Base-by-base conservation (phyloP, 2,797 vertebrate genomes). In the Salmo trutta region DNA sequence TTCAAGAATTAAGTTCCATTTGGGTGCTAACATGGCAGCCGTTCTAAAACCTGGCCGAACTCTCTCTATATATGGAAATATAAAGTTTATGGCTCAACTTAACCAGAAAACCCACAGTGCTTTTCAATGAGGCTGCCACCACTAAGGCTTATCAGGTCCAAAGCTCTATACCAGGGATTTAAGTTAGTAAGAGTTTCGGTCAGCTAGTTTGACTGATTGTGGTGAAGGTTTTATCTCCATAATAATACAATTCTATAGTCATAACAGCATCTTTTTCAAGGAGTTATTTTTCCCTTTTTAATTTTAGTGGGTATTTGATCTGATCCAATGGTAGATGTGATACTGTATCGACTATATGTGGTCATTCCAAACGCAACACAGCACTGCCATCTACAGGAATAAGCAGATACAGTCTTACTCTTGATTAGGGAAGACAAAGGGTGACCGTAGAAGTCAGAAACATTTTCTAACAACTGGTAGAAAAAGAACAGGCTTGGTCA, bases 61-160 rank as follows among this genome's bases (percentile, higher is more conserved):
- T 47, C 2, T 47, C 36, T 36, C 36, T 36, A 36, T 36, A 36
- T 36, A 36, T 36, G 36, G 6, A 36, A 7, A 36, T 36, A 36
- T 7, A 36, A 7, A 1, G 36, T 36, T 24, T 29, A 12, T 24
- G 14, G 62, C 62, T 21, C 62, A 65, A 24, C 24, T 65, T 24
- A 14, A 27, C 62, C 62, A 24, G n/a, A 65, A 65, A 24, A 65
- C 12, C 10, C 19, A 65, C n/a, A 27, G 62, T 65, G 62, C 8
- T 65, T 65, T 29, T 65, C 62, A 65, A 65, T 65, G 62, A 65
- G 24, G 62, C 24, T 65, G n/a, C 62, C 62, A 65, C n/a, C 24
- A 16, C 62, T 27, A 65, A 14, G 24, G 24, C 0, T 14, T 47
- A 24, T 12, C n/a, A 65, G 21, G 12, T 21, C 24, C 24, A 65